These are phyloP conservation scores for Aporophyla nigra DNA, from an alignment of 2,888 invertebrate genomes.

Conservation along the genomic window DNA sequence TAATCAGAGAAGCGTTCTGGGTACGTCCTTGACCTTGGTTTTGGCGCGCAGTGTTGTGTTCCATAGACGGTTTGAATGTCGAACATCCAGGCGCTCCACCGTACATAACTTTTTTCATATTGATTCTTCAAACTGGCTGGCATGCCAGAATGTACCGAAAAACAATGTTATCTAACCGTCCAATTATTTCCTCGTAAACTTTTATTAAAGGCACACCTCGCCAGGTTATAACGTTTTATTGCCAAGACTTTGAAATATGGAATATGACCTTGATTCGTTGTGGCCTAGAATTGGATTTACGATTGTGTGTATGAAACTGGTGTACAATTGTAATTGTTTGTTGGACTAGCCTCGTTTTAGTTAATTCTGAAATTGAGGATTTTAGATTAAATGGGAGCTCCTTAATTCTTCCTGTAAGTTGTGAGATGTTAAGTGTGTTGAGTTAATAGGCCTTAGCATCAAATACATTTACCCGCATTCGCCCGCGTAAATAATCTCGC, in stretches of 20 bases:
- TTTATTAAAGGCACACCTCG: slow-evolving; percentile 27
- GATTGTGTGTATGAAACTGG: slow-evolving; percentile 25
- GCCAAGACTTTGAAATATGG: slow-evolving; percentile 43
- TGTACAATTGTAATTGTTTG: slow-evolving; percentile 24
- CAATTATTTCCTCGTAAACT: slow-evolving; percentile 44
- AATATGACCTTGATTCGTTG: slow-evolving; percentile 50
- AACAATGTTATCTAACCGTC: slow-evolving; percentile 42
- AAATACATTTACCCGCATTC: too few species aligned
- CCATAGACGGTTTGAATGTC: too few species aligned
- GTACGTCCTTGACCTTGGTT: too few species aligned
- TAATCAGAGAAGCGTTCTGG: too few species aligned
- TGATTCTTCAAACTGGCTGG: slow-evolving; percentile 32
- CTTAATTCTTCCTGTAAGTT: neutral
- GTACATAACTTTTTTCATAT: slow-evolving; percentile 29
- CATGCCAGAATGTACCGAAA: slow-evolving; percentile 18
- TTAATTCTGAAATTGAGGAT: slow-evolving; percentile 15
- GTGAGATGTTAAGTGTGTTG: neutral
- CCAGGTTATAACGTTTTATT: slow-evolving; percentile 39
- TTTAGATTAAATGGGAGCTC: neutral
- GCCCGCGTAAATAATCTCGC: too few species aligned
- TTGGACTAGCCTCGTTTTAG: slow-evolving; percentile 38
- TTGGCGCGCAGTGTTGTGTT: too few species aligned
- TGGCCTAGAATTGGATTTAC: slow-evolving; percentile 57
- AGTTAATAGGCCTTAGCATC: neutral
- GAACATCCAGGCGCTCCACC: neutral